These are phyloP conservation scores for Holacanthella duospinosa DNA, from an alignment of 2,888 invertebrate genomes.

Conservation along the genomic window DNA sequence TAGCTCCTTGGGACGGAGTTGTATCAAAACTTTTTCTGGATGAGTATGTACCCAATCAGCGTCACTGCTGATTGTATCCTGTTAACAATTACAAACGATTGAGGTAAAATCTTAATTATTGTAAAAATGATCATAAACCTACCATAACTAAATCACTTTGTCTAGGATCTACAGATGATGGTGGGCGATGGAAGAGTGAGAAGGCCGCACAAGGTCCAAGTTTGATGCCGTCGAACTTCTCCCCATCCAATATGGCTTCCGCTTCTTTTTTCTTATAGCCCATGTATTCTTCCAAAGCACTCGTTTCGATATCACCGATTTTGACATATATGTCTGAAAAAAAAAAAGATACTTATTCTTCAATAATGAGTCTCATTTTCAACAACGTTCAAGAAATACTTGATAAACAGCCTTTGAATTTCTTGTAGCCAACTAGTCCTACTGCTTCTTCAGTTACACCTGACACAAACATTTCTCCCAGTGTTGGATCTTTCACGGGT, in stretches of 20 bases:
- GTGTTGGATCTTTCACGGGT: constrained; percentile 18
- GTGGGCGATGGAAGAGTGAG: constrained; percentile 40
- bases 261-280: constrained; percentile 67
- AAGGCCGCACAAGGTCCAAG: constrained; percentile 78
- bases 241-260: constrained; percentile 73
- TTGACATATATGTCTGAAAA: constrained; percentile 69
- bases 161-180: neutral
- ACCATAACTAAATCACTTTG: neutral
- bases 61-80: constrained; percentile 12
- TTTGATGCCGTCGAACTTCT: constrained; percentile 71
- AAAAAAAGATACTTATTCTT: neutral
- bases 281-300: constrained; percentile 84
- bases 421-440: constrained; percentile 68
- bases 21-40: constrained; percentile 18
- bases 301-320: constrained; percentile 70
- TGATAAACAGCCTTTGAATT: constrained; percentile 79
- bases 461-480: constrained; percentile 69
- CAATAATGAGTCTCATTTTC: neutral
- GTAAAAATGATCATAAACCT: neutral
- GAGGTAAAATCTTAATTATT: neutral
- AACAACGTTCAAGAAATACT: constrained; percentile 58
- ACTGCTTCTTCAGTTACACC: constrained; percentile 77
- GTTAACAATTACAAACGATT: neutral
- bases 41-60: constrained; percentile 32
- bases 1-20: constrained; percentile 9